phyloP scores from a whole-genome alignment of 1,140 invertebrate genomes.

The Tribolium castaneum region DNA sequence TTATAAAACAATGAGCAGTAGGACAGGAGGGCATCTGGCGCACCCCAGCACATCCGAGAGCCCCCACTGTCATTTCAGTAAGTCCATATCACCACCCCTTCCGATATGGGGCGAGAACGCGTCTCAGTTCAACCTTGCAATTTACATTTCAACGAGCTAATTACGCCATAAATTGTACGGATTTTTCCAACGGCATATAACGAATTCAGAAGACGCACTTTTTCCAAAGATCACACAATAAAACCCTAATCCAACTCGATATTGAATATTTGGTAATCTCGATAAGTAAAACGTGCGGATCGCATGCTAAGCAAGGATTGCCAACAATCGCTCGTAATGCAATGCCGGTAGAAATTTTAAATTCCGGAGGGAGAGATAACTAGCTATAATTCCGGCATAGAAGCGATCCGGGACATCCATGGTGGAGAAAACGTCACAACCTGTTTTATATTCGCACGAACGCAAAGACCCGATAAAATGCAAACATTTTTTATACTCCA shows the following conservation, averaged over 20 bases:
- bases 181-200: conserved; percentile 4
- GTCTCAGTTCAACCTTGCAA: conserved; percentile 16
- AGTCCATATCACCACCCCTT: conserved; percentile 5
- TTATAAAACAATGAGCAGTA: conserved; percentile 39
- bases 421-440: conserved; percentile 41
- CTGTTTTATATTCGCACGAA: conserved; percentile 55
- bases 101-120: background rate
- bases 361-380: conserved; percentile 49
- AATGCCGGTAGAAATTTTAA: conserved; percentile 41
- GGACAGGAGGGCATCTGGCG: conserved; percentile 37
- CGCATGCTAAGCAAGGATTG: conserved; percentile 49
- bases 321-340: conserved; percentile 48
- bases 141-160: conserved; percentile 38
- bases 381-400: conserved; percentile 53
- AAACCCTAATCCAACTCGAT: conserved; percentile 53
- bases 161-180: conserved; percentile 6
- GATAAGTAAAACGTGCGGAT: conserved; percentile 48
- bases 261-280: conserved; percentile 54
- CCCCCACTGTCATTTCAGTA: conserved; percentile 32
- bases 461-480: conserved; percentile 54
- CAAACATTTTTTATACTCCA: conserved; percentile 56
- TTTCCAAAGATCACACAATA: conserved; percentile 47
- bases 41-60: background rate
- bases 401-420: conserved; percentile 43
- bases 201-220: conserved; percentile 1